Evolutionary conservation across 2,113 vertebrate species (phyloP), one percentile per base, ranked within the genome.

Genomic region (Mesocricetus auratus): DNA sequence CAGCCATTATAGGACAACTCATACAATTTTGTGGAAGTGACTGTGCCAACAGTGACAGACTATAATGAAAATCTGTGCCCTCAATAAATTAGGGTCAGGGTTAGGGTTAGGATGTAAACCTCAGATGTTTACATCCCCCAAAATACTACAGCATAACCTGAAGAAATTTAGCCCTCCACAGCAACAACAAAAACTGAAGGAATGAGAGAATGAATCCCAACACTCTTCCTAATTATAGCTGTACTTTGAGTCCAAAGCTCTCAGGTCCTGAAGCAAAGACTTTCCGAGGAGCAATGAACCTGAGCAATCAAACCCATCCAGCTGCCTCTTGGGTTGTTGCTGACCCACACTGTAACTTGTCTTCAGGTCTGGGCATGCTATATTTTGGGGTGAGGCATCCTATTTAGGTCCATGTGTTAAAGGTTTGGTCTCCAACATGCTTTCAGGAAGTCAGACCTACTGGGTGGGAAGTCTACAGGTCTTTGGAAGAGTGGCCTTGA

Each of bases 171-270:
- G 42, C 50, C 42, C 29, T 62, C 50, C 7, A 39, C 1, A 26
- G 39, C n/a, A 83, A 82, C 79, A 60, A 85, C n/a, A 85, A 15
- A 62, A 22, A 33, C 58, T 56, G 47, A 88, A 82, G 12, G 29
- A 75, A 60, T 81, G 74, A 87, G 66, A 33, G n/a, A 21, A 74
- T 89, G 74, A 94, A 42, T 36, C 19, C 68, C 94, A 91, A 82
- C 22, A 1, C 12, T 16, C 60, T 16, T 94, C 75, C 74, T 86
- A 36, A 79, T 45, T 45, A 93, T 3, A 91, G 45, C 24, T 68
- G 16, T 42, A 60, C 4, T 75, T 95, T 73, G 81, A 19, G 45
- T 74, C 69, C 90, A 56, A 91, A 79, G 31, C 36, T 29, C 13
- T 71, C 42, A n/a, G 60, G n/a, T 75, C 17, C 7, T 39, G 42